A percentile compares a stretch with the other conserved stretches of the same genome.
These are phyloP conservation scores for Chrysomela aeneicollis DNA, from an alignment of 2,888 invertebrate genomes.

Conservation along the genomic window DNA sequence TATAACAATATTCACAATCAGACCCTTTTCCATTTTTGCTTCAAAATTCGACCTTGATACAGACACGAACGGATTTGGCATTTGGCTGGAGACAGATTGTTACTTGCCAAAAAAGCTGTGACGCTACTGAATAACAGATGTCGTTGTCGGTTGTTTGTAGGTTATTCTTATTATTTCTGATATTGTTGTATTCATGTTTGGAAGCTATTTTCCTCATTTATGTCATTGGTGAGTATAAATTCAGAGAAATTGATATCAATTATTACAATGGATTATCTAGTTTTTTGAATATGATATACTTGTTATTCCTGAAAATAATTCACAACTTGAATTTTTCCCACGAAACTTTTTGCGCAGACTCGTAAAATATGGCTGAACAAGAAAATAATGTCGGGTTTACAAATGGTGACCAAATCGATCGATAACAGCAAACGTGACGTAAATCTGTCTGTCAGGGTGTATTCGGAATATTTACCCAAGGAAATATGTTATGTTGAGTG, in stretches of 20 bases:
- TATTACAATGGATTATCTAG: too few relatives aligned
- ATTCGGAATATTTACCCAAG: conserved; percentile 54
- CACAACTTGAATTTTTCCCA: conserved; percentile 40
- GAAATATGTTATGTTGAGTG: conserved; percentile 56
- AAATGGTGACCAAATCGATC: conserved; percentile 67
- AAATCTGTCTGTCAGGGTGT: conserved; percentile 58
- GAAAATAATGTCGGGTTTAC: conserved; percentile 64
- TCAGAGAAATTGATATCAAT: not conserved
- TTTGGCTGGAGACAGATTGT: too few relatives aligned
- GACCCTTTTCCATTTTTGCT: too few relatives aligned
- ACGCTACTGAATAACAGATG: conserved; percentile 28
- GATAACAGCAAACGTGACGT: conserved; percentile 64
- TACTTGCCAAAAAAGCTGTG: too few relatives aligned
- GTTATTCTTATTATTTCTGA: conserved; percentile 25
- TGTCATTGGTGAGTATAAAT: not conserved
- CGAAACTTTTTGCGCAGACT: conserved; percentile 68
- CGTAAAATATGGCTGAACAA: conserved; percentile 73
- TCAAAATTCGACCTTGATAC: too few relatives aligned
- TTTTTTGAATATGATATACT: too few relatives aligned
- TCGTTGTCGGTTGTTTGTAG: conserved; percentile 13
- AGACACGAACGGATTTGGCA: too few relatives aligned
- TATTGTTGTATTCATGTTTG: conserved; percentile 6
- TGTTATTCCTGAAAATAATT: conserved; percentile 10
- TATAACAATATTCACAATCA: too few relatives aligned
- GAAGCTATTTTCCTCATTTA: not conserved